phyloP scores from a whole-genome alignment of 2,888 invertebrate genomes.

The Metacarcinus magister region DNA sequence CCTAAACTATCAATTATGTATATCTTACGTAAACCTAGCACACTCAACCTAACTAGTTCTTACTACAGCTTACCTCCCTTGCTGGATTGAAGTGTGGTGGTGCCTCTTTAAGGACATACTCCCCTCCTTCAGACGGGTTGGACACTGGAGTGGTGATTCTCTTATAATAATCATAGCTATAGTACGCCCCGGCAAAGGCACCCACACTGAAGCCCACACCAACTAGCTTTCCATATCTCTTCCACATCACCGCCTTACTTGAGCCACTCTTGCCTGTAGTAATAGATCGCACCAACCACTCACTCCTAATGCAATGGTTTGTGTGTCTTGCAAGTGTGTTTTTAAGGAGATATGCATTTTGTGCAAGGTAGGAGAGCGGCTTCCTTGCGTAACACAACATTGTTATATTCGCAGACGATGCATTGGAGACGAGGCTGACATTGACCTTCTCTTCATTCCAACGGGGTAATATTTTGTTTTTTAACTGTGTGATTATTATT shows the following conservation, averaged over 20 bases:
- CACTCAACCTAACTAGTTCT: not conserved
- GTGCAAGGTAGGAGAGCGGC: not conserved
- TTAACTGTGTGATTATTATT: not conserved
- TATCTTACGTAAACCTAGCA: not conserved
- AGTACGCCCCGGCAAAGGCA: constrained; percentile 20
- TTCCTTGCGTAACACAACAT: constrained; percentile 54
- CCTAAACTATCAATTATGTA: not conserved
- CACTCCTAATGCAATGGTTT: not conserved
- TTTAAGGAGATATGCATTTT: not conserved
- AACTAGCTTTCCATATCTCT: constrained; percentile 56
- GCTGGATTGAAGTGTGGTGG: constrained; percentile 50
- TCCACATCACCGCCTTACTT: not conserved
- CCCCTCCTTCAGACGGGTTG: constrained; percentile 70
- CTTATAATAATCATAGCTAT: constrained; percentile 65
- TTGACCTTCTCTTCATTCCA: not conserved
- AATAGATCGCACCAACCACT: not conserved
- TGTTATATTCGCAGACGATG: constrained; percentile 40
- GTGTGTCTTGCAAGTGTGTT: not conserved
- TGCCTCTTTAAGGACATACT: constrained; percentile 21
- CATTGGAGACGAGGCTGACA: not conserved
- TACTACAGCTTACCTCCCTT: not conserved
- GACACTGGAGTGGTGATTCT: constrained; percentile 52
- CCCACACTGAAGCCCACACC: constrained; percentile 67
- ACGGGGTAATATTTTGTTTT: not conserved
- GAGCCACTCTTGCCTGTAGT: not conserved